Evolutionary conservation across 1,140 invertebrate species (phyloP), one percentile per base, ranked within the genome.

Genomic region (Asbolus verrucosus): DNA sequence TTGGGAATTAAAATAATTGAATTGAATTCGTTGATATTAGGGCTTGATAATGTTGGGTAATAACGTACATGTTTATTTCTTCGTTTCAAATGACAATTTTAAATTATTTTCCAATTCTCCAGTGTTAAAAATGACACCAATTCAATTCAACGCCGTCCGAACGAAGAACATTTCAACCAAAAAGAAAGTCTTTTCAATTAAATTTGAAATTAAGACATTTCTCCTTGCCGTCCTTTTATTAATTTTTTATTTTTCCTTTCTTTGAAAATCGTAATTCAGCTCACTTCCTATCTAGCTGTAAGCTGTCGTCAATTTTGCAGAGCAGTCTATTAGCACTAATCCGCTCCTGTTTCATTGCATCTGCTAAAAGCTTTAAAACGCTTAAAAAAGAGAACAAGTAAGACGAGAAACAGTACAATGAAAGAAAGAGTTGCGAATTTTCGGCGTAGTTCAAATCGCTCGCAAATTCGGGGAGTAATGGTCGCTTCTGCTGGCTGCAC

Each of bases 301-400:
- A 11, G 33, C 33, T 11, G 33, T 36, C 33, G 33, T 36, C 33
- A 36, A 36, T 36, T 36, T 11, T 36, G 33, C 33, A 36, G 33
- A n/a, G 33, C 33, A 36, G 33, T 36, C 33, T 36, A 36, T 36
- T 36, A 36, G 33, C 6, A 36, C 2, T 11, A 36, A 36, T 36
- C 33, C n/a, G 33, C 33, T n/a, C 27, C 33, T 11, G 33, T 36
- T 36, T 11, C 33, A 11, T 2, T 36, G 33, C 33, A 27, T 3
- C 24, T 11, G 33, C 27, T 30, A 30, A 30, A 30, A 30, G 27
- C 27, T 30, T 30, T 30, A 30, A 30, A 36, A 36, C 5, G 33
- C 33, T 36, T 11, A 36, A 36, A 27, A 27, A 36, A 11, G 5
- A 5, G 33, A 36, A 36, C 2, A 4, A n/a, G 11, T 36, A 36